These are phyloP conservation scores for Sapayoa aenigma DNA, from an alignment of 2,113 vertebrate genomes.

Conservation along the genomic window DNA sequence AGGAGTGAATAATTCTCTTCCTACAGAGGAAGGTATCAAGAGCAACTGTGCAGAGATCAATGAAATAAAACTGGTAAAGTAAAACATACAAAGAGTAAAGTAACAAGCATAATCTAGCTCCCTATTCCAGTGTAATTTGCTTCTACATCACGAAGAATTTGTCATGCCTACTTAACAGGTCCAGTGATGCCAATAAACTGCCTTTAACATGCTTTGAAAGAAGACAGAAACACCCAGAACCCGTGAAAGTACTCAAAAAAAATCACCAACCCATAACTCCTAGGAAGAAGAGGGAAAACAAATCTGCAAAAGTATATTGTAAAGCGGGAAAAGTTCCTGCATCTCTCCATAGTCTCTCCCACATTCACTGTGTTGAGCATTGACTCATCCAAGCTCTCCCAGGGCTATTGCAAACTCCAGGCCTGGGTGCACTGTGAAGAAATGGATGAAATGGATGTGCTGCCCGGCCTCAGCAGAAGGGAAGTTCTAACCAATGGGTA, in stretches of 20 bases:
- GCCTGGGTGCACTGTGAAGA: neutral
- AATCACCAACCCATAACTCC: neutral
- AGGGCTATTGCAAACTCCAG: accelerated
- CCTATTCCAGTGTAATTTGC: neutral
- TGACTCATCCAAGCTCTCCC: neutral
- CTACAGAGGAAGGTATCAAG: neutral
- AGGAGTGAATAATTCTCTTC: neutral
- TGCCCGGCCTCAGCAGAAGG: neutral
- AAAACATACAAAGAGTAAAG: neutral
- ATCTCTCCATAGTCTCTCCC: accelerated
- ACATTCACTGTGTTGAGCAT: accelerated
- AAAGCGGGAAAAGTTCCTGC: neutral
- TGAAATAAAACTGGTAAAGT: neutral
- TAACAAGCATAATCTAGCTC: neutral
- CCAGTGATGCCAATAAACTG: neutral
- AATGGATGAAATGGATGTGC: neutral
- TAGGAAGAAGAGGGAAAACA: neutral
- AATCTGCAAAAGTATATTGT: neutral
- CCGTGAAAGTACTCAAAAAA: neutral
- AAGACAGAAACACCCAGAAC: neutral
- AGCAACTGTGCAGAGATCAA: neutral
- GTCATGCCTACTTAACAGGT: neutral
- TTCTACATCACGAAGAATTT: neutral
- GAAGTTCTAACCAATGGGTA: neutral
- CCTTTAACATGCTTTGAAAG: neutral